Conservation (phyloP, 2,888 invertebrate genomes). For the Bombyx huttoni region DNA sequence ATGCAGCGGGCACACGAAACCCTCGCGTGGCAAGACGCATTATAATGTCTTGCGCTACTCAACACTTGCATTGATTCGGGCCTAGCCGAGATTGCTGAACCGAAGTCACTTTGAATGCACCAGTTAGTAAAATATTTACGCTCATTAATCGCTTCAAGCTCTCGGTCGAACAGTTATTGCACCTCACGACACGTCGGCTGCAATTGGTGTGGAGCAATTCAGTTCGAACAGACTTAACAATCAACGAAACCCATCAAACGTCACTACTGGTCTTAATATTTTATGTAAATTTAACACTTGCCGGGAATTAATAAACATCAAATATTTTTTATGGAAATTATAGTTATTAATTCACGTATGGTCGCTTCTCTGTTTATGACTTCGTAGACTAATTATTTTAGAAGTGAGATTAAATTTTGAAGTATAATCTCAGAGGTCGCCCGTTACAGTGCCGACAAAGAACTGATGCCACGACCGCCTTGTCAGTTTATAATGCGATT, state of each 20-base stretch:
- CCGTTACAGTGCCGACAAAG: slow-evolving; percentile 59
- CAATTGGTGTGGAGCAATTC: background rate
- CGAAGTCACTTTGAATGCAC: background rate
- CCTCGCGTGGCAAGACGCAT: slow-evolving; percentile 49
- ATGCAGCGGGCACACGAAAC: slow-evolving; percentile 56
- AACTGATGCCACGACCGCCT: slow-evolving; percentile 37
- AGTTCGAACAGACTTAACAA: background rate
- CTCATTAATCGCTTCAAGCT: background rate
- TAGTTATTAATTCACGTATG: slow-evolving; percentile 11
- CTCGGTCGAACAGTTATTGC: background rate
- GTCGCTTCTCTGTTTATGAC: slow-evolving; percentile 3
- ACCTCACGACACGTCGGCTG: background rate
- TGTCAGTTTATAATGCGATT: slow-evolving; percentile 66
- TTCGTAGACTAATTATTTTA: slow-evolving; percentile 27
- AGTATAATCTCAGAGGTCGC: slow-evolving; percentile 44
- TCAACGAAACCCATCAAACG: background rate
- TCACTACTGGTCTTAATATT: slow-evolving; percentile 2
- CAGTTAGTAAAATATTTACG: background rate
- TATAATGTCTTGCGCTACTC: slow-evolving; percentile 24
- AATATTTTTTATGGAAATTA: slow-evolving; percentile 3
- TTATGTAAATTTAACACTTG: slow-evolving; percentile 3
- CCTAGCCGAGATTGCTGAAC: slow-evolving; percentile 10
- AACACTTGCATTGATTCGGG: slow-evolving; percentile 27
- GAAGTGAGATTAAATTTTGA: slow-evolving; percentile 30
- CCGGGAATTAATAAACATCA: slow-evolving; percentile 1